These are phyloP conservation scores for Leiothrix lutea DNA, from an alignment of 2,113 vertebrate species.

Conservation along the genomic window DNA sequence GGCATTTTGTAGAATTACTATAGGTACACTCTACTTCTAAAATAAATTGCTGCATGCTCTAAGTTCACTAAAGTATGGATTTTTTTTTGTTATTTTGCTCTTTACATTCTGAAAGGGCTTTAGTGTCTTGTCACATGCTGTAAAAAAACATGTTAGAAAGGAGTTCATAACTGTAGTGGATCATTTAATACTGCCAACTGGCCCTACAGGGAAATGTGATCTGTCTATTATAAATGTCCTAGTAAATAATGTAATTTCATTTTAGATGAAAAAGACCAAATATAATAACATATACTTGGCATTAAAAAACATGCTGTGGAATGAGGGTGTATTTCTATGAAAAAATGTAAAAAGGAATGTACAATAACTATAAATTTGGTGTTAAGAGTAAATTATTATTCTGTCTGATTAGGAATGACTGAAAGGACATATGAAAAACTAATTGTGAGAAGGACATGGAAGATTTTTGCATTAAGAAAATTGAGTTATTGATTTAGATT, in stretches of 20 bases:
- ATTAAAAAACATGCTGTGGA: background rate
- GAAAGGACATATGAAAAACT: background rate
- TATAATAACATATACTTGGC: background rate
- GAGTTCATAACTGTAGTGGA: background rate
- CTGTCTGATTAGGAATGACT: background rate
- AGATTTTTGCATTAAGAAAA: background rate
- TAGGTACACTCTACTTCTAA: background rate
- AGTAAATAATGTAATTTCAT: background rate
- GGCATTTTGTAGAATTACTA: background rate
- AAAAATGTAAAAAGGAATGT: background rate
- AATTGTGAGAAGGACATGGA: background rate
- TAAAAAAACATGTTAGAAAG: background rate
- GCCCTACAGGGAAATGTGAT: background rate
- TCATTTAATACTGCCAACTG: background rate
- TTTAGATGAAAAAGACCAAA: background rate
- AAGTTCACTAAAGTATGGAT: background rate
- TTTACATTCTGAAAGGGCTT: background rate
- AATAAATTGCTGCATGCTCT: background rate
- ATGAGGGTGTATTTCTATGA: background rate
- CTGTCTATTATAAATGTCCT: background rate
- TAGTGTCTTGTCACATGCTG: background rate
- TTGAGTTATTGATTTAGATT: background rate
- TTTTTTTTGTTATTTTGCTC: background rate
- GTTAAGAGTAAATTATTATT: background rate
- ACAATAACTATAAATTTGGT: background rate